Percentiles rank a stretch among this genome's conserved stretches.
These are phyloP conservation scores for Procambarus virginalis DNA, from an alignment of 1,140 invertebrate species.

Conservation along the genomic window DNA sequence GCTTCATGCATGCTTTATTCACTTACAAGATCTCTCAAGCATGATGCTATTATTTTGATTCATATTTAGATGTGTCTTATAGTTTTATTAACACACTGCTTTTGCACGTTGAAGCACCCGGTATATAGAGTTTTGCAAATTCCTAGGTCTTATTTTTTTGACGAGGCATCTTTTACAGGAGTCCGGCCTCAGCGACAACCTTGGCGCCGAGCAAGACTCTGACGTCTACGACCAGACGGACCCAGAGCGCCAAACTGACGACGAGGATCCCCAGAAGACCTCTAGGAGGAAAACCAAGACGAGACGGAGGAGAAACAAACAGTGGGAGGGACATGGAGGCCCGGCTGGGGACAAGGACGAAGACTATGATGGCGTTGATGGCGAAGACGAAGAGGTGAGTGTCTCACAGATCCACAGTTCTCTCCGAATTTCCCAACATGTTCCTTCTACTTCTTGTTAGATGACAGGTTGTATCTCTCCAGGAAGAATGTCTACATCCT, in stretches of 20 bases:
- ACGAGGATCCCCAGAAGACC: slow-evolving; percentile 5
- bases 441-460: too few relatives aligned
- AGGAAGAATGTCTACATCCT: too few relatives aligned
- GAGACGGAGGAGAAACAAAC: slow-evolving; percentile 7
- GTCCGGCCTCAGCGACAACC: slow-evolving; percentile 46
- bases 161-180: slow-evolving; percentile 23
- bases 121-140: not conserved
- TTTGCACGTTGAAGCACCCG: not conserved
- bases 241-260: not conserved
- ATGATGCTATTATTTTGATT: slow-evolving; percentile 18
- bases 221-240: slow-evolving; percentile 51
- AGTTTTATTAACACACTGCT: not conserved
- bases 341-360: not conserved
- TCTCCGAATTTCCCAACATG: too few relatives aligned
- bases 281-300: slow-evolving; percentile 30
- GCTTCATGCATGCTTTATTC: slow-evolving; percentile 15
- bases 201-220: slow-evolving; percentile 36
- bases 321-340: not conserved
- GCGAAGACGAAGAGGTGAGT: not conserved
- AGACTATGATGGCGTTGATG: not conserved
- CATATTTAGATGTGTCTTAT: not conserved
- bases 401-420: not conserved
- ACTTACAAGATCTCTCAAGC: slow-evolving; percentile 7
- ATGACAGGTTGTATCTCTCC: too few relatives aligned
- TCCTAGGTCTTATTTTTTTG: not conserved